phyloP scores from a whole-genome alignment of 2,113 vertebrate species.

The Gambusia holbrooki region DNA sequence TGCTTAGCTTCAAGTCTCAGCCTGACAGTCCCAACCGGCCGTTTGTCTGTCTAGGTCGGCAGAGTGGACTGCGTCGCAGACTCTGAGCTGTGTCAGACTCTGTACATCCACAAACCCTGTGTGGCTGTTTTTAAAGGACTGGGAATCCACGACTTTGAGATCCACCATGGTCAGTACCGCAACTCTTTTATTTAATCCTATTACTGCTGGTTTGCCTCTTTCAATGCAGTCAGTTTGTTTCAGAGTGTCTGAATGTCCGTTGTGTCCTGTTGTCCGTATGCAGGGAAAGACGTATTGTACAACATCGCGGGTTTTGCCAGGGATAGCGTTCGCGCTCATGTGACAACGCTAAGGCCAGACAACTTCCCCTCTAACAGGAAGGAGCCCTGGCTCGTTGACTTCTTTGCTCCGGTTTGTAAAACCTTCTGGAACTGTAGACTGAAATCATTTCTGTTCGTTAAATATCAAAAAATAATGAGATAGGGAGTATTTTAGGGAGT shows the following conservation, averaged over 20 bases:
- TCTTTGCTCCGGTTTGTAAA: conserved; percentile 90
- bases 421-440: background rate
- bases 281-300: conserved; percentile 93
- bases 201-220: background rate
- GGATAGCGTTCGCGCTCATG: conserved; percentile 93
- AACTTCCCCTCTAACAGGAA: conserved; percentile 94
- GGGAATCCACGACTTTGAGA: conserved; percentile 93
- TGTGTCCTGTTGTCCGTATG: background rate
- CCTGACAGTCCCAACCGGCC: background rate
- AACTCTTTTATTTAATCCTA: background rate
- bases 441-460: too few relatives aligned
- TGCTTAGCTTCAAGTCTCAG: background rate
- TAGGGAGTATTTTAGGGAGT: too few relatives aligned
- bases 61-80: conserved; percentile 89
- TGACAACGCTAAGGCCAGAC: conserved; percentile 91
- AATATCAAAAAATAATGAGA: too few relatives aligned
- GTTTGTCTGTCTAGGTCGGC: conserved; percentile 81
- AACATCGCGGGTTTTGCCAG: conserved; percentile 95
- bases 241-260: background rate
- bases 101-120: conserved; percentile 91
- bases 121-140: conserved; percentile 95
- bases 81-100: conserved; percentile 82
- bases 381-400: conserved; percentile 97
- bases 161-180: conserved; percentile 89
- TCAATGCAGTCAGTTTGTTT: background rate